A percentile compares a stretch with the other conserved stretches of the same genome.
phyloP scores from a whole-genome alignment of 2,113 vertebrate genomes.

The Periophthalmus modestus region DNA sequence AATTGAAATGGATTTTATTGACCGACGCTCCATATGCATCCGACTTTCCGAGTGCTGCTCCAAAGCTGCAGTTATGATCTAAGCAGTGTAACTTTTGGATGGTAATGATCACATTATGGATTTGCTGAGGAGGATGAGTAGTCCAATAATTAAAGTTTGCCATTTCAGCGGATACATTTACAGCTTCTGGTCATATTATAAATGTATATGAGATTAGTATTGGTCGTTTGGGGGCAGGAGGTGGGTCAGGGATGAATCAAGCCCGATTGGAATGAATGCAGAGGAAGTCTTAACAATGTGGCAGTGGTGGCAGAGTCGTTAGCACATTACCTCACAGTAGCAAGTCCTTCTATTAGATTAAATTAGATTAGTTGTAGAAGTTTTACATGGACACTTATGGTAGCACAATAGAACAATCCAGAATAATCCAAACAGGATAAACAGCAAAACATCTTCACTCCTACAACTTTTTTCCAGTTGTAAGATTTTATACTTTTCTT shows the following conservation, averaged over 20 bases:
- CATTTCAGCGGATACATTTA: background rate
- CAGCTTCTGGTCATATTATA: background rate
- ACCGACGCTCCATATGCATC: conserved; percentile 36
- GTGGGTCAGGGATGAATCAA: background rate
- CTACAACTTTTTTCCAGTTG: too few relatives aligned
- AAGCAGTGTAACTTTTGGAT: conserved; percentile 29
- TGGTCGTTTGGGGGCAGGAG: background rate
- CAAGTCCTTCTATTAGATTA: too few relatives aligned
- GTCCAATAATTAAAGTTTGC: conserved; percentile 30
- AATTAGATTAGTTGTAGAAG: too few relatives aligned
- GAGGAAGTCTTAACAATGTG: background rate
- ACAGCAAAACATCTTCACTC: too few relatives aligned
- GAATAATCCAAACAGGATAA: too few relatives aligned
- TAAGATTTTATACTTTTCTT: too few relatives aligned
- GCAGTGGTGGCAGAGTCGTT: too few relatives aligned
- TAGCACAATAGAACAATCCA: too few relatives aligned
- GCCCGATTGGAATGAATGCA: background rate
- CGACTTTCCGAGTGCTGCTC: conserved; percentile 28
- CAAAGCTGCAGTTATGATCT: conserved; percentile 26
- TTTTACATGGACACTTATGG: too few relatives aligned
- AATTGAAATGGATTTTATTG: conserved; percentile 67
- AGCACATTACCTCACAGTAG: too few relatives aligned
- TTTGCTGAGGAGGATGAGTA: conserved; percentile 28
- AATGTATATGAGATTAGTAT: background rate
- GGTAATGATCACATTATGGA: conserved; percentile 45